Conservation (phyloP, 2,888 invertebrate species). For the Volucella inflata region DNA sequence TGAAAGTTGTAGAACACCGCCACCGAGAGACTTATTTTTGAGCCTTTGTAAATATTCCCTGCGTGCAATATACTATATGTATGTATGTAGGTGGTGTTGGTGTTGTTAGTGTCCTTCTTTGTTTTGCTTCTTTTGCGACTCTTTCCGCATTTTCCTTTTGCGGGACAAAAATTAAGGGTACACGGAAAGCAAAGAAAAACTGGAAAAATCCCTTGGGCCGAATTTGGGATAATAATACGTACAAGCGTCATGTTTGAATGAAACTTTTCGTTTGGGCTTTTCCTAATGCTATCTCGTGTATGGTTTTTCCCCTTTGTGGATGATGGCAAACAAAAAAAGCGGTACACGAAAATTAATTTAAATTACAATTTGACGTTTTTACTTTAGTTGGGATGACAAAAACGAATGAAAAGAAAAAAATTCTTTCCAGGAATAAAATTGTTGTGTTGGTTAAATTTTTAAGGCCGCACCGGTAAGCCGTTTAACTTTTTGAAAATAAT, state of each 20-base stretch:
- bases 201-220: conserved; percentile 64
- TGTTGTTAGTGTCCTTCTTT: conserved; percentile 52
- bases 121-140: conserved; percentile 6
- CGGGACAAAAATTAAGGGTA: conserved; percentile 36
- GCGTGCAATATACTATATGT: background rate
- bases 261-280: conserved; percentile 65
- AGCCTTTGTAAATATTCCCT: conserved; percentile 46
- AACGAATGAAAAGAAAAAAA: conserved; percentile 27
- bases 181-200: conserved; percentile 42
- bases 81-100: conserved; percentile 1
- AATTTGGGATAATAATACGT: conserved; percentile 71
- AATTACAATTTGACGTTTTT: conserved; percentile 73
- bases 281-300: conserved; percentile 58
- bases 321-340: conserved; percentile 13
- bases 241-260: conserved; percentile 42
- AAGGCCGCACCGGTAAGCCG: background rate
- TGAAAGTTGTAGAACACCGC: conserved; percentile 70
- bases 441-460: background rate
- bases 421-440: background rate
- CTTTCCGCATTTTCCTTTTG: background rate
- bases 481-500: conserved; percentile 16
- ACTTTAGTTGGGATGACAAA: conserved; percentile 54
- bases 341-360: conserved; percentile 71
- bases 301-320: conserved; percentile 47
- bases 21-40: conserved; percentile 67